A percentile compares a stretch with the other conserved stretches of the same genome.
These are phyloP conservation scores for Agriotes lineatus DNA, from an alignment of 2,888 invertebrate genomes.

Conservation along the genomic window DNA sequence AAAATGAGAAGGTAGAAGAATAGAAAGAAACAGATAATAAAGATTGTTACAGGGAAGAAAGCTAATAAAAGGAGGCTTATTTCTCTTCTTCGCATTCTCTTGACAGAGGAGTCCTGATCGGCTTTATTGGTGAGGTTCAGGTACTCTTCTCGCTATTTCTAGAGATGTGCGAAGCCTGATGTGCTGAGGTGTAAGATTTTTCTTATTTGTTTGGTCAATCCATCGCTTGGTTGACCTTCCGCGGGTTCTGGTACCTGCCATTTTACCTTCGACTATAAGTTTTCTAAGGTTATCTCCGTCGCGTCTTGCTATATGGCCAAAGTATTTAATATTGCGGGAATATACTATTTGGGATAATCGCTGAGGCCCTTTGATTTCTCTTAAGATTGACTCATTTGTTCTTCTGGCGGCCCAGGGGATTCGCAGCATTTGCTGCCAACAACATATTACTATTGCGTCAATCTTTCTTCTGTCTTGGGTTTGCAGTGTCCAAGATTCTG, in stretches of 20 bases:
- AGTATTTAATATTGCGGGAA: neutral
- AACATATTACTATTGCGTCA: neutral
- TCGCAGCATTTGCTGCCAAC: neutral
- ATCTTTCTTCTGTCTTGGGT: constrained; percentile 2
- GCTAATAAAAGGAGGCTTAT: too few relatives aligned
- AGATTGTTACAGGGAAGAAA: too few relatives aligned
- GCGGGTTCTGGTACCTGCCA: neutral
- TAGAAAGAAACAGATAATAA: too few relatives aligned
- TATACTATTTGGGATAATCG: neutral
- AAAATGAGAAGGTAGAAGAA: too few relatives aligned
- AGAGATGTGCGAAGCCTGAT: neutral
- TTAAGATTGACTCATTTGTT: constrained; percentile 6
- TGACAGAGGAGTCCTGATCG: constrained; percentile 3
- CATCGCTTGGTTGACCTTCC: neutral
- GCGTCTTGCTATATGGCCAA: neutral
- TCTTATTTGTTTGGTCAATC: constrained; percentile 9
- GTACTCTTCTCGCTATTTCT: neutral
- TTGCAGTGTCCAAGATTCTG: constrained; percentile 1
- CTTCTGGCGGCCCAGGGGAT: neutral
- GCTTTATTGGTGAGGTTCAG: constrained; percentile 1
- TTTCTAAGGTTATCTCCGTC: neutral
- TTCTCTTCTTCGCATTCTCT: constrained; percentile 5
- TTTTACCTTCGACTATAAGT: neutral
- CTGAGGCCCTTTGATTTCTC: neutral
- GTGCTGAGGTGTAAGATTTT: neutral